phyloP scores from a whole-genome alignment of 2,888 invertebrate genomes.

The Rutpela maculata region DNA sequence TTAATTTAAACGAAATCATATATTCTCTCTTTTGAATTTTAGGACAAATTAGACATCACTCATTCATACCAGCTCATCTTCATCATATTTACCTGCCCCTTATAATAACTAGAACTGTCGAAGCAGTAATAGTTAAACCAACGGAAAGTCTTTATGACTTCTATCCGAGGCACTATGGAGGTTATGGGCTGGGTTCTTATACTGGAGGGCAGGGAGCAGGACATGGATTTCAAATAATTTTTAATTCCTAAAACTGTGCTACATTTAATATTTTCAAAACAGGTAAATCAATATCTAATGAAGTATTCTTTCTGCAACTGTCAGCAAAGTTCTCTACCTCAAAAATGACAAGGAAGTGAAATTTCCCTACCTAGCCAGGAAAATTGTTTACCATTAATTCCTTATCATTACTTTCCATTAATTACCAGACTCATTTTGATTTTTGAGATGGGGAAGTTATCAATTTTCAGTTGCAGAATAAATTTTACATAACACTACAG shows the following conservation, averaged over 20 bases:
- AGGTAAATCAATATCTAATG: neutral
- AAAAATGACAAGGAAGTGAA: too few species aligned
- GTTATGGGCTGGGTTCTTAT: conserved; percentile 48
- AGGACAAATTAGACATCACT: conserved; percentile 48
- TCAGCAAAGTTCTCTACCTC: too few species aligned
- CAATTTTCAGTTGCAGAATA: too few species aligned
- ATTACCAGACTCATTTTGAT: too few species aligned
- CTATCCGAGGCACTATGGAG: conserved; percentile 46
- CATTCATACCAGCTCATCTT: conserved; percentile 51
- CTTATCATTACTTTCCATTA: too few species aligned
- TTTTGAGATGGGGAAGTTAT: too few species aligned
- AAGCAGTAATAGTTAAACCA: conserved; percentile 33
- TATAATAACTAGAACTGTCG: conserved; percentile 31
- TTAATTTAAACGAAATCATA: too few species aligned
- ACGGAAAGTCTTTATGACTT: conserved; percentile 34
- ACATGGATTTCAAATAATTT: conserved; percentile 51
- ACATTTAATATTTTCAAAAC: neutral
- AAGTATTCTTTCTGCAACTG: too few species aligned
- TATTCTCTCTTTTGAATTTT: conserved; percentile 11
- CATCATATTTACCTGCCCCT: conserved; percentile 49
- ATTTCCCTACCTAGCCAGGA: too few species aligned
- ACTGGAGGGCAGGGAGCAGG: conserved; percentile 52
- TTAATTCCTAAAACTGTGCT: conserved; percentile 29
- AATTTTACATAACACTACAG: too few species aligned
- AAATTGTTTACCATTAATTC: too few species aligned